Evolutionary conservation across 2,797 vertebrate species (phyloP), one percentile per base, ranked within the genome.

Genomic region (Lagocephalus sceleratus): DNA sequence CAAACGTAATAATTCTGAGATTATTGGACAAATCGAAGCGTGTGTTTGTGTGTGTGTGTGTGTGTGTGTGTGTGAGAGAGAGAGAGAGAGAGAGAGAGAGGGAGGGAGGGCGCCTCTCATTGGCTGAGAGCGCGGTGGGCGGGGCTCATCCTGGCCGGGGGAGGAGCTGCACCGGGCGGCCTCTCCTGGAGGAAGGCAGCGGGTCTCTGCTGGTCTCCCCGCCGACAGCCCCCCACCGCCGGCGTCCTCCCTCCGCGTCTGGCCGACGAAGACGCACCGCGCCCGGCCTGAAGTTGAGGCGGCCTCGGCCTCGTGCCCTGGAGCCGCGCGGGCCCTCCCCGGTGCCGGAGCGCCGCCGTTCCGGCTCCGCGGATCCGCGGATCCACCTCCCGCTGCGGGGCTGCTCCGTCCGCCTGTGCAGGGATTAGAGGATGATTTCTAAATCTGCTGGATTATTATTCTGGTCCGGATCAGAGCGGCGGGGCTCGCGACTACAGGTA

Each of bases 381-480:
- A 54, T 49, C 52, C 68, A 4, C 42, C 52, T 44, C 35, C 53
- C 50, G 25, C 60, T 20, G 66, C 65, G 51, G 57, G 41, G 66
- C n/a, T 6, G 44, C 41, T 1, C 2, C 25, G 5, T 5, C 29
- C 29, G 29, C 23, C 50, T 42, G 49, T 32, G 56, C 26, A 21
- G 55, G 79, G 71, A 78, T 79, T 72, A 66, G 7, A 68, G 47
- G 55, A 50, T 51, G 69, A 39, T 62, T 72, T 71, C 10, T 51
- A 23, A 47, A 47, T 0, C 54, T 49, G 1, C 53, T 43, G 76
- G 76, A 80, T 78, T 78, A 59, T 47, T 48, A n/a, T 66, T 8
- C 45, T 47, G 66, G 66, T 78, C 20, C 38, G 71, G 63, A 22
- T 21, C n/a, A 1, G 42, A 6, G 21, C 29, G 11, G 39, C 40